Percentiles rank a stretch among this genome's conserved stretches.
Conservation (phyloP, 1,140 invertebrate genomes). For the Gonioctena quinquepunctata region DNA sequence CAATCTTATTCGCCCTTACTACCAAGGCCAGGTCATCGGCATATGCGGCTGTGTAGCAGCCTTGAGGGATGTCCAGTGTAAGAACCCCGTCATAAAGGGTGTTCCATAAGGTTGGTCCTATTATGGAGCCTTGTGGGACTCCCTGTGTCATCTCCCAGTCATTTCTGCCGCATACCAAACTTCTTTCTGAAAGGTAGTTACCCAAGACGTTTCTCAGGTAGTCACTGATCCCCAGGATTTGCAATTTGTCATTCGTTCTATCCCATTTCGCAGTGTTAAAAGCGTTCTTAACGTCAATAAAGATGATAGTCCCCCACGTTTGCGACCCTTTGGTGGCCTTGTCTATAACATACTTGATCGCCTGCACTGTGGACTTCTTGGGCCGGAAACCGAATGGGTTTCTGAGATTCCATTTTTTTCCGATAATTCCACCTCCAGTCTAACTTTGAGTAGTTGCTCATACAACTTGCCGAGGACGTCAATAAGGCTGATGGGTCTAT, state of each 20-base stretch:
- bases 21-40: slow-evolving; percentile 3
- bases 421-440: slow-evolving; percentile 1
- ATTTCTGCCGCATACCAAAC: neutral
- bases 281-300: slow-evolving; percentile 25
- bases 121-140: slow-evolving; percentile 56
- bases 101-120: slow-evolving; percentile 55
- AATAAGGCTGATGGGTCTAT: slow-evolving; percentile 47
- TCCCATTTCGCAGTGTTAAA: slow-evolving; percentile 23
- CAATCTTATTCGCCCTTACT: neutral
- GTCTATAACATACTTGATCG: slow-evolving; percentile 1
- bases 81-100: slow-evolving; percentile 51
- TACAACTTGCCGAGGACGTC: neutral
- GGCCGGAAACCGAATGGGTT: slow-evolving; percentile 3
- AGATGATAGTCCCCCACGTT: slow-evolving; percentile 9
- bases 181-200: neutral
- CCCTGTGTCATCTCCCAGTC: slow-evolving; percentile 25
- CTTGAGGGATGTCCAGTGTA: slow-evolving; percentile 31
- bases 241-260: slow-evolving; percentile 3
- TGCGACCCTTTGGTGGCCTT: neutral
- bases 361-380: slow-evolving; percentile 8
- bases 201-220: neutral
- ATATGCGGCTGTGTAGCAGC: neutral
- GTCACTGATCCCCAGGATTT: neutral
- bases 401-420: neutral
- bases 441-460: neutral